Base-by-base conservation (phyloP, 2,888 invertebrate genomes). In the Cephus nigrinus region DNA sequence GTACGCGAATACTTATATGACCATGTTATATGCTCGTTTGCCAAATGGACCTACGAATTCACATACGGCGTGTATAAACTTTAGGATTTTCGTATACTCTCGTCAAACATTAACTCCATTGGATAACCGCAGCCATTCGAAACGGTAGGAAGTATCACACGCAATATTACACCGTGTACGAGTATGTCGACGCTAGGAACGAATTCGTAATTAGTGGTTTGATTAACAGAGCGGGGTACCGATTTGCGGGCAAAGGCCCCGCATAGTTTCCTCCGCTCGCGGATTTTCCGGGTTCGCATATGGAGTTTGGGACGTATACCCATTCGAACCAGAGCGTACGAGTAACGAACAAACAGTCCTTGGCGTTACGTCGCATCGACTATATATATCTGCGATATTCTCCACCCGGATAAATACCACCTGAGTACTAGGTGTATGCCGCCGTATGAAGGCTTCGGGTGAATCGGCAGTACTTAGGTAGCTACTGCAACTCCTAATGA, bases 401-500 rank as follows among this genome's bases (percentile, higher is more conserved):
- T 23, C 55, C 55, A 55, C 23, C 23, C 23, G 9, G 9, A 9
- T 23, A 23, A 55, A 55, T 55, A 9, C 55, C 35, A 12, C 35
- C 35, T 12, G 9, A 23, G 23, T 55, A 55, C 9, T 40, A 15
- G 0, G 23, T 23, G 23, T 9, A 23, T 23, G 15, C 9, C 40
- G 15, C 2, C 40, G 55, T 55, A 55, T 40, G 40, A 40, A 40
- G 23, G 40, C 40, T 40, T 40, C 40, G 40, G 23, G 40, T 40
- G 40, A 40, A 40, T 40, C 71, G 71, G 71, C 71, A 69, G 23
- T 30, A 30, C 82, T 83, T 83, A 82, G 83, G 80, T 81, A 80
- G 83, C 80, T 77, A 81, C 77, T 82, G 85, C 84, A 87, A 87
- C 87, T 86, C 87, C 82, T 88, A 89, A 89, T 89, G 89, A 89